These are phyloP conservation scores for Ataeniobius toweri DNA, from an alignment of 2,797 vertebrate genomes.

Conservation along the genomic window DNA sequence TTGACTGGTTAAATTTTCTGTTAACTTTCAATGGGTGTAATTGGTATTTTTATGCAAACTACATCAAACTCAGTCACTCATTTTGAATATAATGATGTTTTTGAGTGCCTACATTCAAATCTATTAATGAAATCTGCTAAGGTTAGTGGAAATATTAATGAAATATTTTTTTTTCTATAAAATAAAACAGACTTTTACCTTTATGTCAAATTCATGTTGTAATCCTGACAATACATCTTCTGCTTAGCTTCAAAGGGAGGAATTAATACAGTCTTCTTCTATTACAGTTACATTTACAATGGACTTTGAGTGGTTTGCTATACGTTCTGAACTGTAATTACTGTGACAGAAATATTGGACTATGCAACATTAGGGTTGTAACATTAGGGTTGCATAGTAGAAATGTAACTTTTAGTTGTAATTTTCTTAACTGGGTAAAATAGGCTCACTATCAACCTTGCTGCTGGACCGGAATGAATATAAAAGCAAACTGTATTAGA, in stretches of 20 bases:
- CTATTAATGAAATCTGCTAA: neutral
- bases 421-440: neutral
- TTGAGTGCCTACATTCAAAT: neutral
- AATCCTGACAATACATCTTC: neutral
- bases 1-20: neutral
- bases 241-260: neutral
- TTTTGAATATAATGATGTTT: neutral
- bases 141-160: neutral
- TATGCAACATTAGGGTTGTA: neutral
- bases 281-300: neutral
- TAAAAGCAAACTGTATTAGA: neutral
- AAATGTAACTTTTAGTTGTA: neutral
- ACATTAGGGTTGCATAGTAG: neutral
- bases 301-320: neutral
- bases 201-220: neutral
- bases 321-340: neutral
- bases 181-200: neutral
- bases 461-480: neutral
- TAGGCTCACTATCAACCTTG: neutral
- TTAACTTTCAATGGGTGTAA: neutral
- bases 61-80: neutral
- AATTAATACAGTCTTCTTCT: neutral
- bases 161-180: neutral
- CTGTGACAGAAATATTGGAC: neutral
- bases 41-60: neutral